Percentiles rank a stretch among this genome's conserved stretches.
Conservation (phyloP, 2,888 invertebrate species). For the Idaea straminata region DNA sequence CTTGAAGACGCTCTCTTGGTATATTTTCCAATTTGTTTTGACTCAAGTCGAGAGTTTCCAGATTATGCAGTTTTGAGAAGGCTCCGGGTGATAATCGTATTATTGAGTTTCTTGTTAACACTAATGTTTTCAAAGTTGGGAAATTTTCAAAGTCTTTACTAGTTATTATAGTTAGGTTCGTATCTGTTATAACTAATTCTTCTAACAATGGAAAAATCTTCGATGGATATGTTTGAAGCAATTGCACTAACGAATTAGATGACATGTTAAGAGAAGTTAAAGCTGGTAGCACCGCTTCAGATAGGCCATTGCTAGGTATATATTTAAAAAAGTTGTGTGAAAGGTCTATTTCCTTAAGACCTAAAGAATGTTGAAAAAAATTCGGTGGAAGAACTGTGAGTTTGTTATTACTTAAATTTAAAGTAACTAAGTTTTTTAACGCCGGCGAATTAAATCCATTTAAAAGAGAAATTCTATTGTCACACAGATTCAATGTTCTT, state of each 20-base stretch:
- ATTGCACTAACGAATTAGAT: slow-evolving; percentile 87
- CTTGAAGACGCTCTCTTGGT: slow-evolving; percentile 91
- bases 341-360: slow-evolving; percentile 87
- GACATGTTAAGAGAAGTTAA: slow-evolving; percentile 90
- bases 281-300: slow-evolving; percentile 86
- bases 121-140: slow-evolving; percentile 87
- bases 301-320: slow-evolving; percentile 88
- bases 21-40: slow-evolving; percentile 90
- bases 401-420: slow-evolving; percentile 88
- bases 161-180: slow-evolving; percentile 90
- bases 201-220: slow-evolving; percentile 89
- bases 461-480: slow-evolving; percentile 87
- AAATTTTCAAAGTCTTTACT: slow-evolving; percentile 93
- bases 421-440: slow-evolving; percentile 85
- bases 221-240: slow-evolving; percentile 85
- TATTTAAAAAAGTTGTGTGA: slow-evolving; percentile 89
- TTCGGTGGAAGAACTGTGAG: slow-evolving; percentile 89
- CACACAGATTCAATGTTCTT: slow-evolving; percentile 85
- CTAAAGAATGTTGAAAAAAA: slow-evolving; percentile 87
- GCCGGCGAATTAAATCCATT: slow-evolving; percentile 89
- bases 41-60: slow-evolving; percentile 89
- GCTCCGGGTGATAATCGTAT: slow-evolving; percentile 91
- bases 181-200: slow-evolving; percentile 88
- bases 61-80: slow-evolving; percentile 87
- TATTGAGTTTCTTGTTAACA: slow-evolving; percentile 86